These are phyloP conservation scores for Dicrurus megarhynchus DNA, from an alignment of 2,113 vertebrate genomes.

Conservation along the genomic window DNA sequence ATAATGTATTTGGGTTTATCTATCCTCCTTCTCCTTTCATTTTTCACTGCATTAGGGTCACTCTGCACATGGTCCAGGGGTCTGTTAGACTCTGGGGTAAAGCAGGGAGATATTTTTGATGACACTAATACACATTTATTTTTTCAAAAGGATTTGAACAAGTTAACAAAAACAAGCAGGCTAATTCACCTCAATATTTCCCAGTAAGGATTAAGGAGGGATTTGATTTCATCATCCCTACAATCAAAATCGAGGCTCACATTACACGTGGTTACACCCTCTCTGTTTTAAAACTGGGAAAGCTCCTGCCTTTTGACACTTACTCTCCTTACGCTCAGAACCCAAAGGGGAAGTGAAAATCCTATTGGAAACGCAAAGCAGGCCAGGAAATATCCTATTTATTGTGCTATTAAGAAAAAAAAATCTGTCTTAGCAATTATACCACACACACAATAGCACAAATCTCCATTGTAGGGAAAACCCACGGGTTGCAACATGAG, in stretches of 20 bases:
- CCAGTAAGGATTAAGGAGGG: constrained; percentile 5
- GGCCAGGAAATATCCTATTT: constrained; percentile 70
- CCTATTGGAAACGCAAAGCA: constrained; percentile 34
- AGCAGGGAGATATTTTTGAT: background rate
- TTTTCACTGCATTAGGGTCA: background rate
- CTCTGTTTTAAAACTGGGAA: constrained; percentile 43
- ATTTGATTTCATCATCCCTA: constrained; percentile 35
- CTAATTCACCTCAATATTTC: background rate
- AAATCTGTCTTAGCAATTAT: constrained; percentile 37
- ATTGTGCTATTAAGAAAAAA: constrained; percentile 40
- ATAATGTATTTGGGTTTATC: background rate
- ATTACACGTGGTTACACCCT: constrained; percentile 1
- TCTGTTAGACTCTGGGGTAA: background rate
- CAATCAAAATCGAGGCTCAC: constrained; percentile 15
- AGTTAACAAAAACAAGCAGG: background rate
- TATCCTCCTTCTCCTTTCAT: background rate
- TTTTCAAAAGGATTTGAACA: background rate
- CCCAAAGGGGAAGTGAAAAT: constrained; percentile 63
- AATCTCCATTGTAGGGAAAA: constrained; percentile 34
- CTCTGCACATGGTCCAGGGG: background rate
- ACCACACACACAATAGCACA: constrained; percentile 58
- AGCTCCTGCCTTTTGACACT: constrained; percentile 56
- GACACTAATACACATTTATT: background rate
- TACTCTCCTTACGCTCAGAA: constrained; percentile 30
- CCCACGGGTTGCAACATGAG: constrained; percentile 15